Percentiles rank a stretch among this genome's conserved stretches.
phyloP scores from a whole-genome alignment of 2,797 vertebrate species.

The Gadopsis marmoratus region DNA sequence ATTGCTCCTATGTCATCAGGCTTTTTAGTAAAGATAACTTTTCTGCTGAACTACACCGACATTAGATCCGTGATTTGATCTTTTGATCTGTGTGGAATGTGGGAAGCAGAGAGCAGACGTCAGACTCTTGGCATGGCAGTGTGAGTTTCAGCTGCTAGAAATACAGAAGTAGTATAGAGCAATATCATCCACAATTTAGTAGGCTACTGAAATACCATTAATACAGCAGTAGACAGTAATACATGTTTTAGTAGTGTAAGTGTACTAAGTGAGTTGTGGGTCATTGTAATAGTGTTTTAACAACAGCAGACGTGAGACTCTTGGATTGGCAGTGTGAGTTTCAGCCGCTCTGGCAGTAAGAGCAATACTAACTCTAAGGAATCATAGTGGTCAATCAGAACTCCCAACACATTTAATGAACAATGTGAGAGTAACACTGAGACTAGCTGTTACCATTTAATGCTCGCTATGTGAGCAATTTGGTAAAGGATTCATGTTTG shows the following conservation, averaged over 20 bases:
- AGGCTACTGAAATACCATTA: conserved; percentile 32
- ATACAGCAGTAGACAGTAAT: conserved; percentile 29
- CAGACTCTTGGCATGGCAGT: conserved; percentile 80
- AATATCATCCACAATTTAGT: conserved; percentile 46
- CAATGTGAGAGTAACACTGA: conserved; percentile 26
- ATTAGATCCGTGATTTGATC: conserved; percentile 34
- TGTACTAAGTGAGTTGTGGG: conserved; percentile 34
- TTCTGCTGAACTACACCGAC: conserved; percentile 35
- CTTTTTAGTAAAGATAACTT: conserved; percentile 16
- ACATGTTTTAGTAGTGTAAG: conserved; percentile 20
- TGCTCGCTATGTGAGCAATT: conserved; percentile 29
- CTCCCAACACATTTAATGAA: conserved; percentile 34
- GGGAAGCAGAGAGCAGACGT: conserved; percentile 64
- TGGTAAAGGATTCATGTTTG: conserved; percentile 25
- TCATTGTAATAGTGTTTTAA: conserved; percentile 50
- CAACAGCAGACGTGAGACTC: conserved; percentile 82
- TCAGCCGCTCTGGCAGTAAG: conserved; percentile 82
- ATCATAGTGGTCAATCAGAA: conserved; percentile 53
- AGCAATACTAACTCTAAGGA: conserved; percentile 64
- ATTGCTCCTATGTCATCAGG: conserved; percentile 3
- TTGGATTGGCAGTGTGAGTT: conserved; percentile 84
- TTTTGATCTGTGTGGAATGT: conserved; percentile 76
- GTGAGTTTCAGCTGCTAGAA: conserved; percentile 70
- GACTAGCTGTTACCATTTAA: conserved; percentile 20
- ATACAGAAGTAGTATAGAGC: conserved; percentile 56